Evolutionary conservation across 2,888 invertebrate species (phyloP), one percentile per base, ranked within the genome.

Genomic region (Panopea generosa): DNA sequence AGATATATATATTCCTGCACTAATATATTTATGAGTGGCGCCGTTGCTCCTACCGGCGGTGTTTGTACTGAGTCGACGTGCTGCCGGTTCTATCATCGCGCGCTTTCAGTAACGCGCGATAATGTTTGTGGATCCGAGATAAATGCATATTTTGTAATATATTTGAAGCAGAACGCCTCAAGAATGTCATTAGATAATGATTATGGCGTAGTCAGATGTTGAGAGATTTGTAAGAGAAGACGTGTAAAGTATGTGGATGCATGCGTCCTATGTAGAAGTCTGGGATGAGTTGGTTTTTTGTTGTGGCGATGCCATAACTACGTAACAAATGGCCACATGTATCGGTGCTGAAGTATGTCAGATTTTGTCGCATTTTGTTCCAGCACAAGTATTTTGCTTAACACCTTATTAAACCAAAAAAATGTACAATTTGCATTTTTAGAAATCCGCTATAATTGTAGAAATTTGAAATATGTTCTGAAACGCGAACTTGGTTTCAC

Each of bases 101-200:
- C 53, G 69, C 63, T 77, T 72, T 77, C 77, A 52, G 77, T 61
- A 73, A 60, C 65, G 60, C 62, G 50, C 60, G 77, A 77, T 77
- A 72, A 77, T 72, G 63, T 53, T 53, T 26, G 56, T 26, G 24
- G 49, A 38, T 33, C 45, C 33, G 59, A 71, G 77, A 77, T 77
- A 77, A 76, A 59, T 72, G 69, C 72, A 73, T 72, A 69, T 57
- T 73, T 73, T 77, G 77, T 77, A 72, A 77, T 61, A 73, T 73
- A 63, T 73, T 57, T 55, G 56, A 72, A 57, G 75, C 75, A 69
- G 60, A 66, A 75, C 63, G 56, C 60, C 60, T 75, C 18, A 61
- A 68, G 68, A 77, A 68, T 69, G 72, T 55, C 77, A 72, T 77
- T 72, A 72, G 72, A 72, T 77, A 77, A 77, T 77, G 72, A 65